Conservation (phyloP, 2,888 invertebrate genomes). For the Carabus problematicus region DNA sequence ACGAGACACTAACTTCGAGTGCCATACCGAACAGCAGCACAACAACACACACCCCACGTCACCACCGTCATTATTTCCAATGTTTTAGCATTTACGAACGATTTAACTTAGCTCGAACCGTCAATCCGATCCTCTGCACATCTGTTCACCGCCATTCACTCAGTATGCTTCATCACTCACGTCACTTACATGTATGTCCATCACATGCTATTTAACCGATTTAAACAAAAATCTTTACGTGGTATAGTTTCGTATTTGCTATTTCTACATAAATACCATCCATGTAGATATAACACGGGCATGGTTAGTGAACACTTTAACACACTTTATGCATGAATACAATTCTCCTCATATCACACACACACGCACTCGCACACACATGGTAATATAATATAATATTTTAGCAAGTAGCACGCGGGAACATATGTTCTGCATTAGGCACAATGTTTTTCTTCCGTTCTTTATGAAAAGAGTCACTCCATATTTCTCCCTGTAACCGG, state of each 20-base stretch:
- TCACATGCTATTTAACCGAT: too few relatives aligned
- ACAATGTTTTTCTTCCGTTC: slow-evolving; percentile 39
- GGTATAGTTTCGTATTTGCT: too few relatives aligned
- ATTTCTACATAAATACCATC: too few relatives aligned
- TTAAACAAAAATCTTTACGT: too few relatives aligned
- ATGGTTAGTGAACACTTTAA: too few relatives aligned
- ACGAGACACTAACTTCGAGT: not conserved
- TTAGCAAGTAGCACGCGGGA: slow-evolving; percentile 12
- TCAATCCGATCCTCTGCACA: slow-evolving; percentile 2
- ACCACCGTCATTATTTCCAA: not conserved
- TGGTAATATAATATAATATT: slow-evolving; percentile 35
- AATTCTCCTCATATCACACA: not conserved
- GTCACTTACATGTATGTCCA: too few relatives aligned
- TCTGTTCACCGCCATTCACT: too few relatives aligned
- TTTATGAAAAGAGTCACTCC: slow-evolving; percentile 41
- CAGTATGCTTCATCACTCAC: too few relatives aligned
- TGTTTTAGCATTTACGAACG: slow-evolving; percentile 14
- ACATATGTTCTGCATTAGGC: slow-evolving; percentile 42
- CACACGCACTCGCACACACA: not conserved
- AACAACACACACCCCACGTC: not conserved
- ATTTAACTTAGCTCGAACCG: slow-evolving; percentile 1
- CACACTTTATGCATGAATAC: too few relatives aligned
- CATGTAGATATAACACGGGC: too few relatives aligned
- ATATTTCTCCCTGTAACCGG: slow-evolving; percentile 31
- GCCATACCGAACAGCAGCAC: not conserved